Base-by-base conservation (phyloP, 1,140 invertebrate species). In the Tetraneura akinire region DNA sequence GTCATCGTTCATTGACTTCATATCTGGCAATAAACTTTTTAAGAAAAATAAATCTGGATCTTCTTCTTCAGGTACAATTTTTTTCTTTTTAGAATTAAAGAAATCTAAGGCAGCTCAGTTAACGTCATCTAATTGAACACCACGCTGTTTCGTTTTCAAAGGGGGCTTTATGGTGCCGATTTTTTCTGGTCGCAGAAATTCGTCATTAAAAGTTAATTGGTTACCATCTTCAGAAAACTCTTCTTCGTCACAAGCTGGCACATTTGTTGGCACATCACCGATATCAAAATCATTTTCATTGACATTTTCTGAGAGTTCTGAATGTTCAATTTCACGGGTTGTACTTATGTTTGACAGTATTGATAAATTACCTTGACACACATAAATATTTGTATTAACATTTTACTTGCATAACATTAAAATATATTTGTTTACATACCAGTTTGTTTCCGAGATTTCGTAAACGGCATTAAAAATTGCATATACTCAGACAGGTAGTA, bases 401-500 rank as follows among this genome's bases (percentile, higher is more conserved):
- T n/a, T n/a, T n/a, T n/a, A n/a, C n/a, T 11, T 57, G 21, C 13
- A 23, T 9, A 11, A 26, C 9, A 23, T 57, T 57, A 8, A 64
- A 42, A 42, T 64, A 64, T 64, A 32, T 18, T 37, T 64, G 13
- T 64, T 64, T 18, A 64, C 26, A n/a, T 37, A 64, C 18, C 37
- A 2, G 60, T 45, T 26, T 66, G 29, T n/a, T 60, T 80, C 16
- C 62, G 53, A 18, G 29, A 32, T 80, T 49, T 64, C 23, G 78
- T 80, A 49, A 66, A 80, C 18, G 78, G 78, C 32, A 49, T 13
- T 47, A 68, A 21, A 23, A 80, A 80, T 26, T 66, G n/a, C 62
- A 80, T 49, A 57, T 57, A 57, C 21, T 57, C 53, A 23, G 74
- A 55, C 55, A 80, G 62, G 42, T 80, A 80, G 26, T 80, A 80